Base-by-base conservation (phyloP, 1,140 invertebrate genomes). In the Drosophila nasuta region DNA sequence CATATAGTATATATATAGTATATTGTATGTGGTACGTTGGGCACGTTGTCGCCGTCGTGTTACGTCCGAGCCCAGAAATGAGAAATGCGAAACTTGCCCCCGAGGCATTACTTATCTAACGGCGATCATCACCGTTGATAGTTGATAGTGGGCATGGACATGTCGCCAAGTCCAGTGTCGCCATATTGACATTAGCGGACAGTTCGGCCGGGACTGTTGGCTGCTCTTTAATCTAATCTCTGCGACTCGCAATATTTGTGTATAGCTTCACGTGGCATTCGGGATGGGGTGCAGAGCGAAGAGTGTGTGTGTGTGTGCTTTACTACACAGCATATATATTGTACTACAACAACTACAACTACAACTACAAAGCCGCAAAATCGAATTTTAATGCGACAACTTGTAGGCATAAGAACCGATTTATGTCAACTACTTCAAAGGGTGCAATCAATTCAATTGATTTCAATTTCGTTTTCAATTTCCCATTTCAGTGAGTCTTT, bases 101-200 rank as follows among this genome's bases (percentile, higher is more conserved):
- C 8, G 25, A 35, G 45, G 62, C 57, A 43, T 33, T 17, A 72
- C 35, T 65, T 82, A 83, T 80, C 81, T 77, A 64, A 52, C 54
- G 46, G 38, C 83, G 79, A 86, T 86, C 76, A 88, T 88, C 82
- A 73, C 38, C 69, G 43, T 28, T 83, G 80, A 82, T 80, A 77
- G 81, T 28, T 63, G 43, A 60, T n/a, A 35, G 68, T 56, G 59
- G 74, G 72, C 81, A 77, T 51, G 70, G 67, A 58, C 65, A 71
- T 57, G 41, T 56, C 41, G 51, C 59, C 38, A 51, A 49, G 75
- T 67, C 69, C 70, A 57, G 52, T 66, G 75, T 68, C 57, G 48
- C 66, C 68, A 75, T 82, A 86, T 86, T 76, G 81, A 85, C 79
- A 82, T 43, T 45, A 69, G 25, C 52, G 49, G 43, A 28, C 69